A percentile compares a stretch with the other conserved stretches of the same genome.
phyloP scores from a whole-genome alignment of 2,113 vertebrate genomes.

The Misgurnus anguillicaudatus region DNA sequence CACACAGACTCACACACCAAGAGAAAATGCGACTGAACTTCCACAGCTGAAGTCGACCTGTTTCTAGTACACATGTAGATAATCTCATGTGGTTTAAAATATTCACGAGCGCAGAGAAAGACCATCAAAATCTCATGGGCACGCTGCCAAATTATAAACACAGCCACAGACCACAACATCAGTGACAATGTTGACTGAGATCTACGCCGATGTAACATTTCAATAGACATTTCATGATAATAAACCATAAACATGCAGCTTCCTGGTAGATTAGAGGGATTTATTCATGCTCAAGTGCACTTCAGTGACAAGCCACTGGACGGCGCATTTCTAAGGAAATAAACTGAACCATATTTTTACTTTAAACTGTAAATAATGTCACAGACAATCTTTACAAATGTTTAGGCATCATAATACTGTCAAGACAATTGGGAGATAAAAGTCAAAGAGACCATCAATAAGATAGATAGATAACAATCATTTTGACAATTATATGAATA shows the following conservation, averaged over 20 bases:
- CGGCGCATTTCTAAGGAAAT: conserved; percentile 43
- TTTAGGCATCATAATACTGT: no score
- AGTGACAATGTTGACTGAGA: background rate
- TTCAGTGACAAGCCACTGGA: conserved; percentile 20
- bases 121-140: background rate
- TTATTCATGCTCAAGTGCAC: no score
- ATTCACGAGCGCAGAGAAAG: conserved; percentile 13
- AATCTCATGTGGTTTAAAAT: conserved; percentile 8
- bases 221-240: background rate
- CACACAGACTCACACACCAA: conserved; percentile 39
- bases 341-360: no score
- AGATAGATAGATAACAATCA: no score
- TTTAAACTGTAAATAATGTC: no score
- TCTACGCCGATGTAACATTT: background rate
- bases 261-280: no score
- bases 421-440: no score
- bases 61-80: conserved; percentile 10
- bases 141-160: conserved; percentile 9
- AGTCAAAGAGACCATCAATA: no score
- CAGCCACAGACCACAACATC: conserved; percentile 7
- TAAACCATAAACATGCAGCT: background rate
- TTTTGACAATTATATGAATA: no score
- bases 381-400: no score
- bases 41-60: conserved; percentile 40
- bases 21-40: conserved; percentile 9